Base-by-base conservation (phyloP, 1,140 invertebrate genomes). In the Brachionus angularis region DNA sequence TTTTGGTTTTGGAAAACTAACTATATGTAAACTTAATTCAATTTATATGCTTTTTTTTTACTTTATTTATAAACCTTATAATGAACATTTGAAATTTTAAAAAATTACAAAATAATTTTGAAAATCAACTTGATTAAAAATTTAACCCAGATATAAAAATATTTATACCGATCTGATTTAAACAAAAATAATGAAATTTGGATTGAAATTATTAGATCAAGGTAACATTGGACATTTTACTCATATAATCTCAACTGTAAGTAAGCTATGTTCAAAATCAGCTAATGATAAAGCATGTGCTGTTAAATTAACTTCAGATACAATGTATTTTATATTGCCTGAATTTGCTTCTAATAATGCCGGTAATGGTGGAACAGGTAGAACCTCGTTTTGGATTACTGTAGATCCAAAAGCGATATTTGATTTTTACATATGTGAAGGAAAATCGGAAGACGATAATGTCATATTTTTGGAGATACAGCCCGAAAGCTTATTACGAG, bases 231-330 rank as follows among this genome's bases (percentile, higher is more conserved):
- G 47, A 18, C 36, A 67, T 50, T 67, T 67, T 31, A 67, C 62
- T 31, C 62, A 67, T 12, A 67, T 67, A 27, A 16, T 67, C 10
- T 46, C 62, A 31, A 67, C 62, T 46, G 62, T 67, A 27, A 67
- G 62, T 50, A 67, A 67, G 47, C 62, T 67, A 67, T 67, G 62
- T 50, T 47, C 42, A 21, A 67, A 47, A 50, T 47, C 62, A 47
- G 25, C 62, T 14, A 67, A 29, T 50, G 62, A 67, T 34, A 67
- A 67, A 29, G 42, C 62, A 33, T 67, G 62, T 27, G 62, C 47
- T 29, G 12, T 67, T 12, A 67, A 67, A 33, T 16, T 67, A 4
- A 67, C 62, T 8, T 4, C 25, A 21, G 62, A 67, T 12, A 29
- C 29, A n/a, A 46, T 67, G 4, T 67, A 47, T 36, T 67, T 67